Evolutionary conservation across 2,113 vertebrate genomes (phyloP).

Genomic region (Asarcornis scutulata): DNA sequence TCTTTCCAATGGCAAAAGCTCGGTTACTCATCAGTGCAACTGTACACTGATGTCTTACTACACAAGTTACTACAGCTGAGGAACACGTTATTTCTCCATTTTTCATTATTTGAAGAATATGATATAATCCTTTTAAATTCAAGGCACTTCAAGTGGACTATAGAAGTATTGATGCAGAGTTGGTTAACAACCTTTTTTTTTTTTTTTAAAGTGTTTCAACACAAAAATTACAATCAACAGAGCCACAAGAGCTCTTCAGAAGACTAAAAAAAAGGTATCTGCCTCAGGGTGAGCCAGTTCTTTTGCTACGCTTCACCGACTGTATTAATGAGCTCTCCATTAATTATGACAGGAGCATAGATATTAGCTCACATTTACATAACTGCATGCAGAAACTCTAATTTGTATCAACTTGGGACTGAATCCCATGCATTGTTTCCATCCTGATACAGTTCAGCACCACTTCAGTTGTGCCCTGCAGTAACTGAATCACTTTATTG

Average conservation of each 20-base stretch:
- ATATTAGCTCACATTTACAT: background rate
- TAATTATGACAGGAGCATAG: background rate
- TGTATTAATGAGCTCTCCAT: background rate
- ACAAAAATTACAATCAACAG: background rate
- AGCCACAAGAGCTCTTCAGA: background rate
- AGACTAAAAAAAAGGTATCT: background rate
- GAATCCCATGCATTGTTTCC: background rate
- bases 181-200: background rate
- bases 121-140: background rate
- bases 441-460: background rate
- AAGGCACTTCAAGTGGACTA: background rate
- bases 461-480: background rate
- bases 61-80: background rate
- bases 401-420: background rate
- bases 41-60: background rate
- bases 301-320: background rate
- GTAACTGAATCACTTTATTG: background rate
- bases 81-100: background rate
- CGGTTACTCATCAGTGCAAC: fast-evolving
- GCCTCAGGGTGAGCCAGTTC: background rate
- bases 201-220: background rate
- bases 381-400: background rate
- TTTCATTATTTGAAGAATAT: background rate
- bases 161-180: background rate
- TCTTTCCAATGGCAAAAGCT: background rate